Base-by-base conservation (phyloP, 2,888 invertebrate species). In the Lottia scabra region DNA sequence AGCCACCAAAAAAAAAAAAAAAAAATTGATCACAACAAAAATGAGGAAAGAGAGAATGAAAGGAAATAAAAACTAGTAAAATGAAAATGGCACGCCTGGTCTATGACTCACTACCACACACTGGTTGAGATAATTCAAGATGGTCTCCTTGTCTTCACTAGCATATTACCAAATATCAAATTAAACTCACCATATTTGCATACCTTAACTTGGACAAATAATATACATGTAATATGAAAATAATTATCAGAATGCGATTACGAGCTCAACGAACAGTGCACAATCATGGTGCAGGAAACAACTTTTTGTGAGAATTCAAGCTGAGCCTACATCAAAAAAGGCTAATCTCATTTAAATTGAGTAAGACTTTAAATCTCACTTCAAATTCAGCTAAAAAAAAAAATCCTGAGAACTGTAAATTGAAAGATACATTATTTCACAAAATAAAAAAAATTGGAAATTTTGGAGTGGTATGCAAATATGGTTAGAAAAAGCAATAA, bases 141-240 rank as follows among this genome's bases (percentile, higher is more conserved):
- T 38, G 23, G 67, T 63, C 66, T 56, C 56, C 19, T 56, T 68
- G 65, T 63, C 65, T 70, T 73, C 75, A 80, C 75, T 72, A 56
- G 78, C 80, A 80, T 80, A 80, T 80, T 78, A 80, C 80, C 77
- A 74, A 64, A 48, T 64, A 63, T 16, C 63, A 43, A 45, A 16
- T 63, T 27, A 30, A 48, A 30, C 38, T 62, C 48, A 72, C 72
- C 72, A 72, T 72, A 72, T 72, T 72, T 72, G 72, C 72, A 68
- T 64, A 62, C 62, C 27, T 56, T 30, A 62, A 66, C 16, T 15
- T 62, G 38, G 5, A 8, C 38, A 38, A 38, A 38, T 38, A 30
- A 30, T 30, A 30, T 30, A n/a, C 30, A 38, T 4, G 1, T 38
- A 38, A 38, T 10, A 38, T 38, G 38, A 38, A 38, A 8, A 38